phyloP scores from a whole-genome alignment of 2,888 invertebrate genomes.

The Timandra comae region DNA sequence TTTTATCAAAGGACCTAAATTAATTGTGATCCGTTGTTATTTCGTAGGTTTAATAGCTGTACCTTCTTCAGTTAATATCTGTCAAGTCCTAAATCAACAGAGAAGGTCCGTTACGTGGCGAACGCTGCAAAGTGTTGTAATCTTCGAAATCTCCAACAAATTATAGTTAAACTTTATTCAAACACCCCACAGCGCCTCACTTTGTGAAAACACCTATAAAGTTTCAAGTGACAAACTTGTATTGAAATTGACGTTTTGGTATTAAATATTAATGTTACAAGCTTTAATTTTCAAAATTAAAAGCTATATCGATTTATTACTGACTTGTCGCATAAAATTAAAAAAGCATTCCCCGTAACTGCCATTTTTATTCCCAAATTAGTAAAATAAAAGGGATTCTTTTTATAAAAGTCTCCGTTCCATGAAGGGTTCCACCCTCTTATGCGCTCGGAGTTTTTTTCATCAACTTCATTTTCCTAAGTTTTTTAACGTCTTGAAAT shows the following conservation, averaged over 20 bases:
- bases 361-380: slow-evolving; percentile 45
- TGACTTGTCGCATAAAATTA: neutral
- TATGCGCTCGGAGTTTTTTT: no score
- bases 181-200: slow-evolving; percentile 45
- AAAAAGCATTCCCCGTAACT: slow-evolving; percentile 9
- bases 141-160: slow-evolving; percentile 65
- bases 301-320: no score
- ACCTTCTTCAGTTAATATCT: slow-evolving; percentile 44
- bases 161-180: slow-evolving; percentile 63
- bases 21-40: neutral
- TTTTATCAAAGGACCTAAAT: slow-evolving; percentile 22
- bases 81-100: slow-evolving; percentile 68
- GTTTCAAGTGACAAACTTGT: slow-evolving; percentile 4
- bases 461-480: slow-evolving; percentile 67
- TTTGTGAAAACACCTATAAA: slow-evolving; percentile 22
- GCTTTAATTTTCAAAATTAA: no score
- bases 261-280: no score
- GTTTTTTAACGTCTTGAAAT: slow-evolving; percentile 61
- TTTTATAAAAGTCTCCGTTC: slow-evolving; percentile 41
- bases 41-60: slow-evolving; percentile 15
- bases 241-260: slow-evolving; percentile 11
- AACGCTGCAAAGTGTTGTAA: slow-evolving; percentile 56
- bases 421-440: slow-evolving; percentile 27
- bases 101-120: slow-evolving; percentile 40
- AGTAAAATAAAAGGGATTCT: slow-evolving; percentile 56